A percentile compares a stretch with the other conserved stretches of the same genome.
phyloP scores from a whole-genome alignment of 2,888 invertebrate species.

The Oscheius myriophilus region DNA sequence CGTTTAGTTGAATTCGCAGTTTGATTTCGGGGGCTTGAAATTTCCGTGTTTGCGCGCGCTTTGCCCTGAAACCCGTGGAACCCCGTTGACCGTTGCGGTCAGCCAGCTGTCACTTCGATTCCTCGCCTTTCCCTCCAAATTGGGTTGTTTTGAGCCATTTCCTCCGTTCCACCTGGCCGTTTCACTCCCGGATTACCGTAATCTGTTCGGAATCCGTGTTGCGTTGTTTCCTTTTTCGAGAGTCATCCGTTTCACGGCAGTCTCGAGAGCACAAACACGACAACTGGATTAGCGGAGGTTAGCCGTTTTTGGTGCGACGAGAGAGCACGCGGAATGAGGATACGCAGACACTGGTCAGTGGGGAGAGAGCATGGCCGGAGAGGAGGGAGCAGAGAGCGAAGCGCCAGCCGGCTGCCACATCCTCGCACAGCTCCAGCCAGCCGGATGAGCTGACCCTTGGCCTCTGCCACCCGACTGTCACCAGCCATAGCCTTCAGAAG shows the following conservation, averaged over 20 bases:
- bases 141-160: too few species aligned
- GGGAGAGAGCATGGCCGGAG: slow-evolving; percentile 4
- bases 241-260: slow-evolving; percentile 25
- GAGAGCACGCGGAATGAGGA: background rate
- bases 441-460: background rate
- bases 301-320: slow-evolving; percentile 12
- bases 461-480: background rate
- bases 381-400: slow-evolving; percentile 8
- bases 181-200: too few species aligned
- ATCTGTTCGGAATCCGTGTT: too few species aligned
- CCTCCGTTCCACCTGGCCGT: too few species aligned
- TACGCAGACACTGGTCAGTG: slow-evolving; percentile 15
- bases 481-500: background rate
- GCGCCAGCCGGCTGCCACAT: background rate
- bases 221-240: too few species aligned
- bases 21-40: too few species aligned
- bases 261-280: slow-evolving; percentile 27
- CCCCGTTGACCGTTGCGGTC: too few species aligned
- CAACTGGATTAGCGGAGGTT: slow-evolving; percentile 24
- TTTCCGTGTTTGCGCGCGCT: too few species aligned
- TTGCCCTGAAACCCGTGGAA: too few species aligned
- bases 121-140: too few species aligned
- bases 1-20: too few species aligned
- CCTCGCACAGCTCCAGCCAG: slow-evolving; percentile 1
- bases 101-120: too few species aligned